Base-by-base conservation (phyloP, 2,113 vertebrate genomes). In the Lepisosteus oculatus region DNA sequence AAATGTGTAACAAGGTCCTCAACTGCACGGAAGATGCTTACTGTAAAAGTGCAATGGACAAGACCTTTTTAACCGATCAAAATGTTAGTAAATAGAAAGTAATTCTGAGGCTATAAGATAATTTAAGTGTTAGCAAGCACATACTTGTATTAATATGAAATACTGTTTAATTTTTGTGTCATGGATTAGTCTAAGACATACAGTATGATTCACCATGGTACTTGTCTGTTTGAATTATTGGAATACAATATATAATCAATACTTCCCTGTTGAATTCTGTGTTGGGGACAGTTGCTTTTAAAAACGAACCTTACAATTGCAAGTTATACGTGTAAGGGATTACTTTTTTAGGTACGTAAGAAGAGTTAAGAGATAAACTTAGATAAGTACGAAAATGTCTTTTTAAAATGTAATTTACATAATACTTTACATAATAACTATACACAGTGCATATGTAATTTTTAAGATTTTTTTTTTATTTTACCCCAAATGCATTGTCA, bases 21-120 rank as follows among this genome's bases (percentile, higher is more conserved):
- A 11, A 13, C 56, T 12, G 11, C 0, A 14, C 3, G 45, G 29
- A 8, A 67, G 45, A 47, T 12, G 8, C 13, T 11, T 67, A 8
- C 6, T 8, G 13, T 51, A 13, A 67, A 67, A 15, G 4, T 54
- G 15, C 7, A 68, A 7, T 15, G 13, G 51, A 15, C 51, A 7
- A 55, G 66, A 68, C 51, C 51, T 68, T 68, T 68, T 8, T 29
- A 68, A 68, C 44, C 55, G 66, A 68, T 68, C 15, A 15, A 47
- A 17, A 55, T 51, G 54, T 68, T 29, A 55, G 51, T 55, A 51
- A 68, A 55, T 68, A 41, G 66, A 55, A 55, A 15, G 15, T 15
- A 54, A 68, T 68, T 68, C 66, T 17, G 41, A 68, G 64, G 14
- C 9, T 66, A 14, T 66, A 13, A 14, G 13, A 42, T 3, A 2